Conservation (phyloP, 53 echinoderm and acorn worm species). For the Paracentrotus lividus region DNA sequence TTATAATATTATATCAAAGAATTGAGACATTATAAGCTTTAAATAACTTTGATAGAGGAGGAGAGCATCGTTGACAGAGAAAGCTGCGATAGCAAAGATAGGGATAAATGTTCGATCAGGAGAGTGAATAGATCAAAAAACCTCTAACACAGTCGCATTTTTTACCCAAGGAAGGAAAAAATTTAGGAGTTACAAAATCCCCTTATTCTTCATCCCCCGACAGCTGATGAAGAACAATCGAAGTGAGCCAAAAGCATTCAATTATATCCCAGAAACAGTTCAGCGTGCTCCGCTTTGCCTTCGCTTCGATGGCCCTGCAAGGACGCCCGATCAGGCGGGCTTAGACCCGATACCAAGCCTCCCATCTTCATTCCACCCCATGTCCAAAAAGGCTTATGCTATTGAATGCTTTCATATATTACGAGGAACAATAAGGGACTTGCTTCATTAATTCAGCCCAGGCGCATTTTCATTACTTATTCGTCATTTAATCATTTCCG, state of each 20-base stretch:
- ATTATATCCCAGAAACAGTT: neutral
- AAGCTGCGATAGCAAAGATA: too few species aligned
- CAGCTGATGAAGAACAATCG: neutral
- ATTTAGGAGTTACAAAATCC: neutral
- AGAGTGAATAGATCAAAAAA: neutral
- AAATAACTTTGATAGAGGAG: neutral
- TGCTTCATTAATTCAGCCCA: neutral
- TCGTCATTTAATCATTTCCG: conserved; percentile 17
- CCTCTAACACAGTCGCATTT: neutral
- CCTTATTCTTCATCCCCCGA: neutral
- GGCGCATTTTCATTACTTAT: conserved; percentile 30
- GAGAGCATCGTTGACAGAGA: neutral
- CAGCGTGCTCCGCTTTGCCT: neutral
- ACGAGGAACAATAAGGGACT: conserved; percentile 35
- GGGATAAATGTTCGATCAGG: neutral
- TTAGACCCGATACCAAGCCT: neutral
- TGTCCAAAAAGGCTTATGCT: conserved; percentile 15
- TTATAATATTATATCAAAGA: too few species aligned
- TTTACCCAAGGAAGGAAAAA: neutral
- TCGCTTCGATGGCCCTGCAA: conserved; percentile 15
- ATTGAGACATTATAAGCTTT: neutral
- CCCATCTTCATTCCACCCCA: neutral
- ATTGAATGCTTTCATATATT: neutral
- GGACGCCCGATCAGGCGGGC: neutral
- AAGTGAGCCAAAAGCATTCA: conserved; percentile 26